Conservation (phyloP, 1,140 invertebrate genomes). For the Ceratoteleas bidentatus region DNA sequence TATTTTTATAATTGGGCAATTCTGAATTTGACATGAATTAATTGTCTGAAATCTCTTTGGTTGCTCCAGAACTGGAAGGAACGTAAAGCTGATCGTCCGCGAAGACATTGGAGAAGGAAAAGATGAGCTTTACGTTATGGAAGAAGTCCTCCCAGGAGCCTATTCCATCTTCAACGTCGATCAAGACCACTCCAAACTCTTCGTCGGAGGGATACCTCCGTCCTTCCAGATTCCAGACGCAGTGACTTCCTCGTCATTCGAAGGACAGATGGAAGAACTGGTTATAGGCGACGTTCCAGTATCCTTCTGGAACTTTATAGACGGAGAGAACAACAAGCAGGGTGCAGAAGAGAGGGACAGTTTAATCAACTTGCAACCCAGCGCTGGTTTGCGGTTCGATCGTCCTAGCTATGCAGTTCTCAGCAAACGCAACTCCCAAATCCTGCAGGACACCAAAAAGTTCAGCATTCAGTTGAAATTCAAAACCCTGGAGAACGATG, state of each 20-base stretch:
- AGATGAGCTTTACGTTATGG: slow-evolving; percentile 82
- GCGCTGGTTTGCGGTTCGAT: slow-evolving; percentile 91
- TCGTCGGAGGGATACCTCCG: slow-evolving; percentile 92
- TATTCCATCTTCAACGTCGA: slow-evolving; percentile 94
- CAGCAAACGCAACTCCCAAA: slow-evolving; percentile 81
- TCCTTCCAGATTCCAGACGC: slow-evolving; percentile 86
- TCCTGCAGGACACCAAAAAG: slow-evolving; percentile 82
- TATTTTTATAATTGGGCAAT: neutral
- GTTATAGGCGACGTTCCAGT: slow-evolving; percentile 93
- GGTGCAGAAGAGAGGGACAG: slow-evolving; percentile 88
- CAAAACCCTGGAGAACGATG: slow-evolving; percentile 92
- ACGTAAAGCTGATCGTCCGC: slow-evolving; percentile 89
- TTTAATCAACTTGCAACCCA: slow-evolving; percentile 83
- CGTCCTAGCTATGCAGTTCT: slow-evolving; percentile 91
- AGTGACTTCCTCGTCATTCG: slow-evolving; percentile 88
- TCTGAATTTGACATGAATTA: no score
- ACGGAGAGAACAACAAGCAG: slow-evolving; percentile 88
- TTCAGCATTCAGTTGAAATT: slow-evolving; percentile 87
- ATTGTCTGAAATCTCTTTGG: no score
- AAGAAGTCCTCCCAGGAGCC: slow-evolving; percentile 85
- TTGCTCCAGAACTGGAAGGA: slow-evolving; percentile 87
- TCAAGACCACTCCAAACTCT: slow-evolving; percentile 91
- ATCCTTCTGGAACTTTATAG: slow-evolving; percentile 97
- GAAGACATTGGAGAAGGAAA: slow-evolving; percentile 86
- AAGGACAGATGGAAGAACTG: slow-evolving; percentile 95